Evolutionary conservation across 2,888 invertebrate species (phyloP).

Genomic region (Caenorhabditis sp.): DNA sequence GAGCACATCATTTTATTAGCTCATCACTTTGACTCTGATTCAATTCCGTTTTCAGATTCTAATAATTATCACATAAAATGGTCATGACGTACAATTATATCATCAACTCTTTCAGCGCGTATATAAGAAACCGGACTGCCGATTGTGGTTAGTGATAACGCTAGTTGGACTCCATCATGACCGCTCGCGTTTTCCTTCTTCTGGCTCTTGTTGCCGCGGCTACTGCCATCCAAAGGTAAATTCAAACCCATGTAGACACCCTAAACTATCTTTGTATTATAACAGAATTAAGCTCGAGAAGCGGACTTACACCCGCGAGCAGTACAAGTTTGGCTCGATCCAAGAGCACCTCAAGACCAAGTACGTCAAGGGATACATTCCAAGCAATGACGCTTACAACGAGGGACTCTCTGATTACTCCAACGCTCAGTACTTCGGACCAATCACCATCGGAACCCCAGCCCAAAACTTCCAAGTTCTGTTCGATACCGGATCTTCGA

Average conservation of each 20-base stretch:
- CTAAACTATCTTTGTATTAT: not conserved
- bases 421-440: slow-evolving; percentile 81
- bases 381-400: slow-evolving; percentile 62
- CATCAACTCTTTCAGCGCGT: slow-evolving; percentile 33
- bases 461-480: slow-evolving; percentile 82
- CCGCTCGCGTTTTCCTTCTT: slow-evolving; percentile 54
- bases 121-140: slow-evolving; percentile 42
- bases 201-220: slow-evolving; percentile 55
- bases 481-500: slow-evolving; percentile 98
- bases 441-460: slow-evolving; percentile 81
- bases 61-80: slow-evolving; percentile 49
- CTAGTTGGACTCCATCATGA: slow-evolving; percentile 33
- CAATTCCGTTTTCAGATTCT: slow-evolving; percentile 36
- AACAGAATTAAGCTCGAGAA: slow-evolving; percentile 65
- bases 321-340: slow-evolving; percentile 60
- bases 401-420: slow-evolving; percentile 70
- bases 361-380: slow-evolving; percentile 59
- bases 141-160: slow-evolving; percentile 47
- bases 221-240: slow-evolving; percentile 51
- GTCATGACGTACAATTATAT: slow-evolving; percentile 50
- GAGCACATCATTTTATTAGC: too few species aligned
- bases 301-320: slow-evolving; percentile 53
- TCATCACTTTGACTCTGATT: slow-evolving; percentile 2
- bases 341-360: slow-evolving; percentile 61
- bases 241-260: not conserved